Percentiles rank a stretch among this genome's conserved stretches.
Conservation (phyloP, 2,797 vertebrate species). For the Gobio occitaniae region DNA sequence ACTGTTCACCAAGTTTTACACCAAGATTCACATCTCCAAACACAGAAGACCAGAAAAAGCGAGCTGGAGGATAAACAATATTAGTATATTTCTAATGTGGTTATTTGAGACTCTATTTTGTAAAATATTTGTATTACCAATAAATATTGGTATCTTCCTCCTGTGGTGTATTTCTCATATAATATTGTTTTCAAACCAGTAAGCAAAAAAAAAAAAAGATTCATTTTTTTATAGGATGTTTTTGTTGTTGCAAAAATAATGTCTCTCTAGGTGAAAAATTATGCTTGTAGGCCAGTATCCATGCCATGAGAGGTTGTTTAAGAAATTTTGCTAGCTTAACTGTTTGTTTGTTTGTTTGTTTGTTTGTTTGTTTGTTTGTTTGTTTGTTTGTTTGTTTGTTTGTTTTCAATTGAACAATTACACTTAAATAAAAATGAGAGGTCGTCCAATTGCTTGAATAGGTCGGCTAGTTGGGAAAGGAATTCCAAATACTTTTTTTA, state of each 20-base stretch:
- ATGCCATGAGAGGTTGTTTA: too few relatives aligned
- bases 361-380: too few relatives aligned
- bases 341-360: background rate
- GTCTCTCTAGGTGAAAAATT: too few relatives aligned
- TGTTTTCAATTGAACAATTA: background rate
- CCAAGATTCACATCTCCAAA: background rate
- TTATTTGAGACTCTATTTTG: background rate
- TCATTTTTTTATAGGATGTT: too few relatives aligned
- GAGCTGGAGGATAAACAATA: background rate
- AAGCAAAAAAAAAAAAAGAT: too few relatives aligned
- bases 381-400: too few relatives aligned
- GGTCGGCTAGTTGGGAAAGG: background rate
- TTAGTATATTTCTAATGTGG: background rate
- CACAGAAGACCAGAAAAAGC: background rate
- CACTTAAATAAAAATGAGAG: constrained; percentile 2
- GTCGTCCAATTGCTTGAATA: constrained; percentile 2
- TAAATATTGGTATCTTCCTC: too few relatives aligned
- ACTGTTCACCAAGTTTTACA: background rate
- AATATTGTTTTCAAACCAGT: too few relatives aligned
- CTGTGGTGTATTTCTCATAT: too few relatives aligned
- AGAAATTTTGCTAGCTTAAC: background rate
- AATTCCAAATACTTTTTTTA: constrained; percentile 19
- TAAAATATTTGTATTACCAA: background rate
- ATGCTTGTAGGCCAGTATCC: too few relatives aligned
- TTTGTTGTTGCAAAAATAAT: too few relatives aligned